Evolutionary conservation across 2,113 vertebrate species (phyloP).

Genomic region (Elgaria multicarinata): DNA sequence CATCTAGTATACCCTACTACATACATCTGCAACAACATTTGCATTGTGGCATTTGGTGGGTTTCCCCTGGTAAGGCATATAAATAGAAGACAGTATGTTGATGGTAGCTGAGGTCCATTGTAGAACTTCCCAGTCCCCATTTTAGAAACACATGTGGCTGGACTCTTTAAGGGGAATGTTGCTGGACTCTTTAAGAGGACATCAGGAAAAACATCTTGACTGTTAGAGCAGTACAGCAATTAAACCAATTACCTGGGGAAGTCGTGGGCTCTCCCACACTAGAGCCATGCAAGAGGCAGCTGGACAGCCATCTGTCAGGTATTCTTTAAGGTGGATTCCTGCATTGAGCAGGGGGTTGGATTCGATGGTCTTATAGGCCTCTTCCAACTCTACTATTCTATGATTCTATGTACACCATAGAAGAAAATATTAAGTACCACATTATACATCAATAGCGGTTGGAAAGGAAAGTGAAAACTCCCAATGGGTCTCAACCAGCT

Average conservation of each 20-base stretch:
- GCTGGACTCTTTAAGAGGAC: too few relatives aligned
- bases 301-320: too few relatives aligned
- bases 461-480: not conserved
- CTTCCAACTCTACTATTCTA: too few relatives aligned
- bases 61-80: not conserved
- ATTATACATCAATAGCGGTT: not conserved
- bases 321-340: too few relatives aligned
- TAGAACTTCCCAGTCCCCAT: not conserved
- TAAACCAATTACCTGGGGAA: too few relatives aligned
- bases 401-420: not conserved
- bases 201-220: too few relatives aligned
- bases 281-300: too few relatives aligned
- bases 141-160: not conserved
- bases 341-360: too few relatives aligned
- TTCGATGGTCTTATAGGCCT: too few relatives aligned
- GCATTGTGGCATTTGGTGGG: not conserved
- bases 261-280: too few relatives aligned
- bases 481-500: not conserved
- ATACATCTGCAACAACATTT: not conserved
- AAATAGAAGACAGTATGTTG: not conserved
- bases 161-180: not conserved
- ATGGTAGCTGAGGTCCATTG: not conserved
- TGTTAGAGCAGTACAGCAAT: too few relatives aligned
- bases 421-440: not conserved
- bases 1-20: not conserved